Percentiles rank a stretch among this genome's conserved stretches.
These are phyloP conservation scores for Agriotes lineatus DNA, from an alignment of 2,888 invertebrate species.

Conservation along the genomic window DNA sequence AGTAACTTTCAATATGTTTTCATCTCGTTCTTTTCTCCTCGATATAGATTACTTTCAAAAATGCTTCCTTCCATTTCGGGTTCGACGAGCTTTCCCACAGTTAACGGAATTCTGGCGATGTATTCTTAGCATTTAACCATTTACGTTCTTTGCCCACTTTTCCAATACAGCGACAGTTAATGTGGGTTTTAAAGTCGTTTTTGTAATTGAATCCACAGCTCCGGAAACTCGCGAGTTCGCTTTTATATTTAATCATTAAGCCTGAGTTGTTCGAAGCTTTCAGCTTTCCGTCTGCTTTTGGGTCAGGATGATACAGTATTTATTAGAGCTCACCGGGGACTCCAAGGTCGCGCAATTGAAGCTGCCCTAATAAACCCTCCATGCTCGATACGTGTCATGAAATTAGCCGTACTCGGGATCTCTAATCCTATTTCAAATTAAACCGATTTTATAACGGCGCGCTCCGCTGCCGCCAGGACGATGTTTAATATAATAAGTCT, in stretches of 20 bases:
- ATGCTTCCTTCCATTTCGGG: no score
- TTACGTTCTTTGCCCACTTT: background rate
- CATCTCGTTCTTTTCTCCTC: no score
- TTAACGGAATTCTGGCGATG: background rate
- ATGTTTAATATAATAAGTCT: constrained; percentile 13
- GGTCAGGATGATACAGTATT: constrained; percentile 10
- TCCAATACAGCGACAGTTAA: background rate
- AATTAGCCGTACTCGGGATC: constrained; percentile 4
- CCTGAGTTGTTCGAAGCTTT: constrained; percentile 18
- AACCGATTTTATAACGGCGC: constrained; percentile 3
- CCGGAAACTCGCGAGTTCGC: constrained; percentile 5
- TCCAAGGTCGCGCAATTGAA: constrained; percentile 11
- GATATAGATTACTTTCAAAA: no score
- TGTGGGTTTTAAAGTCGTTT: constrained; percentile 22
- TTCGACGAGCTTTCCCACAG: background rate
- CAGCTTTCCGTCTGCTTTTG: constrained; percentile 3
- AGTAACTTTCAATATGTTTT: no score
- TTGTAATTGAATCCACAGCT: constrained; percentile 17
- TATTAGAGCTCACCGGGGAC: constrained; percentile 2
- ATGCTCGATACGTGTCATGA: constrained; percentile 1
- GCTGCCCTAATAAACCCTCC: constrained; percentile 7
- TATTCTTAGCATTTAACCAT: background rate
- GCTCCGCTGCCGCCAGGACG: background rate
- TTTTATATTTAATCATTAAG: constrained; percentile 28
- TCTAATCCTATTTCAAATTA: constrained; percentile 17